These are phyloP conservation scores for Lucinisca nassula DNA, from an alignment of 2,888 invertebrate genomes.

Conservation along the genomic window DNA sequence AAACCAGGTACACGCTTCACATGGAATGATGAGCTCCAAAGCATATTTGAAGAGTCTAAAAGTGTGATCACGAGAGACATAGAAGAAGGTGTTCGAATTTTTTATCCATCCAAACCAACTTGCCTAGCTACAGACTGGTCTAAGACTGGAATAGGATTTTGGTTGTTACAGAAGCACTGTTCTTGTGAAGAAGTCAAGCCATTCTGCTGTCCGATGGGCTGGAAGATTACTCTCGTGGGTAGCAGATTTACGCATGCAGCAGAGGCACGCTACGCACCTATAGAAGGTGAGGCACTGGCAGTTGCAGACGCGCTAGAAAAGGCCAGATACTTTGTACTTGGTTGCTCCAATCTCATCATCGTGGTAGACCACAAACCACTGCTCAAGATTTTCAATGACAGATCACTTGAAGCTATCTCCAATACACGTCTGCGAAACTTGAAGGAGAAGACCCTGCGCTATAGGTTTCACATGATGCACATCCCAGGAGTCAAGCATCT, in stretches of 20 bases:
- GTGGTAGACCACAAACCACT: conserved; percentile 57
- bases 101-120: conserved; percentile 51
- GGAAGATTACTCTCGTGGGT: conserved; percentile 60
- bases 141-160: conserved; percentile 65
- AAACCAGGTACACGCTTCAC: conserved; percentile 63
- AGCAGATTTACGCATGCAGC: conserved; percentile 58
- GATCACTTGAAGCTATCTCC: conserved; percentile 45
- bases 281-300: conserved; percentile 7
- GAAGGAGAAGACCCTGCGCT: conserved; percentile 55
- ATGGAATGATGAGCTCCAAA: conserved; percentile 52
- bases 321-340: conserved; percentile 47
- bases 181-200: conserved; percentile 23
- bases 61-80: neutral
- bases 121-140: conserved; percentile 78
- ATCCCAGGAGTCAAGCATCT: conserved; percentile 47
- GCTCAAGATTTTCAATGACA: conserved; percentile 43
- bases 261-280: conserved; percentile 8
- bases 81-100: conserved; percentile 1
- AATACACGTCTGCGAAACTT: conserved; percentile 48
- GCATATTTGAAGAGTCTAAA: conserved; percentile 49
- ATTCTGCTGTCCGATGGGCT: conserved; percentile 56
- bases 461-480: conserved; percentile 45
- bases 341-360: conserved; percentile 44
- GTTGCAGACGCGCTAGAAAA: conserved; percentile 33
- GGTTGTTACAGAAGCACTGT: conserved; percentile 52